Evolutionary conservation across 2,888 invertebrate species (phyloP).

Genomic region (Euzetes globulus): DNA sequence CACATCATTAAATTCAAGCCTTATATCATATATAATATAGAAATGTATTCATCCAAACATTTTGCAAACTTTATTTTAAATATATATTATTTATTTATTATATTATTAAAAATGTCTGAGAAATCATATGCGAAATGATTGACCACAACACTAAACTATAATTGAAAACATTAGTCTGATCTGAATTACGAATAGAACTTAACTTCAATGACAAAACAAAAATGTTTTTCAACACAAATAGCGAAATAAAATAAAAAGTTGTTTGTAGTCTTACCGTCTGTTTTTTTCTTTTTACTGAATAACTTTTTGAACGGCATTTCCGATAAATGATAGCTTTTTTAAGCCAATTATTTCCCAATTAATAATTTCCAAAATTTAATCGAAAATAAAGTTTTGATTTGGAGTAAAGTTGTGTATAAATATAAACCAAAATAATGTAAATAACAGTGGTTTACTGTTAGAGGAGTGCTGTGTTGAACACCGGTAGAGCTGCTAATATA

Average conservation of each 20-base stretch:
- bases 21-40: not conserved
- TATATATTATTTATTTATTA: too few relatives aligned
- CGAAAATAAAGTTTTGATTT: not conserved
- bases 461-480: not conserved
- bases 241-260: not conserved
- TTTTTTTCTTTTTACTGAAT: conserved; percentile 7
- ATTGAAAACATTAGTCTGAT: too few relatives aligned
- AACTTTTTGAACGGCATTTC: conserved; percentile 24
- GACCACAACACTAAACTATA: too few relatives aligned
- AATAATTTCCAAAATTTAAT: too few relatives aligned
- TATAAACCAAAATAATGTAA: not conserved
- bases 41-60: not conserved
- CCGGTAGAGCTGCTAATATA: not conserved
- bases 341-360: not conserved
- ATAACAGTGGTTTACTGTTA: not conserved
- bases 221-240: too few relatives aligned
- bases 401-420: not conserved
- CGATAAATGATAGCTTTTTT: not conserved
- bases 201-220: too few relatives aligned
- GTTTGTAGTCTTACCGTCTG: not conserved
- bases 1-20: not conserved
- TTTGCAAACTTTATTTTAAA: too few relatives aligned
- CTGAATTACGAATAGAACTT: too few relatives aligned
- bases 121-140: too few relatives aligned
- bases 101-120: too few relatives aligned